Conservation (phyloP, 2,797 vertebrate genomes). For the Pachyuromys duprasi region DNA sequence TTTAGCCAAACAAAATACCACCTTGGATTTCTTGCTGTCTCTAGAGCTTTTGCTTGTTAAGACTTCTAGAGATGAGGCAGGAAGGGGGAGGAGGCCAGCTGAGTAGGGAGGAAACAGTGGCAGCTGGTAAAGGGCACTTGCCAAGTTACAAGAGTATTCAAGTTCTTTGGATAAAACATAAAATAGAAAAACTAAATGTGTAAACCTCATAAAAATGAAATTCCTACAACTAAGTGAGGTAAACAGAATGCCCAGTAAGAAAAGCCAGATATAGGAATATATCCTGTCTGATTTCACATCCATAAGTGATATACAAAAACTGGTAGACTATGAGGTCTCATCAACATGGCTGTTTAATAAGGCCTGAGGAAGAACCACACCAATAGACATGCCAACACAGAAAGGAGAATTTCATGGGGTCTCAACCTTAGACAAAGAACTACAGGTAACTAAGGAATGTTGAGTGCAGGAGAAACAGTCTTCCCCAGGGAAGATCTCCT, state of each 20-base stretch:
- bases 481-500: neutral
- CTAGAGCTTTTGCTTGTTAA: constrained; percentile 5
- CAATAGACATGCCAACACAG: neutral
- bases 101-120: neutral
- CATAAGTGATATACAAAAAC: neutral
- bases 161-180: constrained; percentile 11
- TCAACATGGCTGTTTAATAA: neutral
- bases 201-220: neutral
- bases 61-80: constrained; percentile 14
- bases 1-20: constrained; percentile 63
- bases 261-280: neutral
- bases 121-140: neutral
- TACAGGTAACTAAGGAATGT: neutral
- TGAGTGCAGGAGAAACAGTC: neutral
- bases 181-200: neutral
- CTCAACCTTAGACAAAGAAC: no score
- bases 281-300: neutral
- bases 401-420: neutral
- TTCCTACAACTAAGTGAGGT: neutral
- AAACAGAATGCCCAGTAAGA: neutral
- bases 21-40: constrained; percentile 13
- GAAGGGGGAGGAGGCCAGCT: constrained; percentile 9
- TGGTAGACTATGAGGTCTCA: neutral
- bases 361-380: neutral
- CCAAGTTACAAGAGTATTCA: neutral